phyloP scores from a whole-genome alignment of 1,140 invertebrate species.

The Aphidius gifuensis region DNA sequence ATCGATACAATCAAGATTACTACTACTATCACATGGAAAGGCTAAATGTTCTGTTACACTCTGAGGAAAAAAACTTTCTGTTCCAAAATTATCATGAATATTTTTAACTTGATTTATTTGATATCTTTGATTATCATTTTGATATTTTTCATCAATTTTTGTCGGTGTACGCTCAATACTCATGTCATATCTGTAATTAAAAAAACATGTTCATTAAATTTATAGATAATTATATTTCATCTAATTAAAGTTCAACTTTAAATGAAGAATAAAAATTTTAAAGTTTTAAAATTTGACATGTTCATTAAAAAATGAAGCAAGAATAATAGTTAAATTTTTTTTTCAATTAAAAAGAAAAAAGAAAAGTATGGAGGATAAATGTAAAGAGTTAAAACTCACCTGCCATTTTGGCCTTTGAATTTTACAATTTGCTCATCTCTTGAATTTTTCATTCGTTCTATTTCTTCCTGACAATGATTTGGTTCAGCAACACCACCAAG shows the following conservation, averaged over 20 bases:
- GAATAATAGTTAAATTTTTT: not conserved
- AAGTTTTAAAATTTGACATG: not conserved
- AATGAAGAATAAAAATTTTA: not conserved
- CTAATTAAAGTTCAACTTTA: too few species aligned
- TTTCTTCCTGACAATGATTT: slow-evolving; percentile 39
- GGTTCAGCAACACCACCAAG: slow-evolving; percentile 56
- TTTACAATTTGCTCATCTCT: slow-evolving; percentile 27
- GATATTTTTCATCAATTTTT: slow-evolving; percentile 32
- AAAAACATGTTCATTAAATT: slow-evolving; percentile 5
- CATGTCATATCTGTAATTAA: slow-evolving; percentile 39
- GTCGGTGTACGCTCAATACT: slow-evolving; percentile 37
- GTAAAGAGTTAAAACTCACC: slow-evolving; percentile 31
- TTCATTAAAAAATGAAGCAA: not conserved
- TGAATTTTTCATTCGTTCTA: slow-evolving; percentile 34
- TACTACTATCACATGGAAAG: slow-evolving; percentile 35
- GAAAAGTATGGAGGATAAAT: not conserved
- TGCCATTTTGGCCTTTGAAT: slow-evolving; percentile 41
- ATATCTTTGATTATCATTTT: slow-evolving; percentile 9
- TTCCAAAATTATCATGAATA: slow-evolving; percentile 26
- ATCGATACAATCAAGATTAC: slow-evolving; percentile 38
- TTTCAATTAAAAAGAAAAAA: not conserved
- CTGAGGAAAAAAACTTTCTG: slow-evolving; percentile 45
- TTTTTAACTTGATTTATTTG: slow-evolving; percentile 14
- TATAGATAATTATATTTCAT: too few species aligned
- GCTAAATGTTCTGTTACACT: slow-evolving; percentile 38